Percentiles rank a stretch among this genome's conserved stretches.
phyloP scores from a whole-genome alignment of 2,888 invertebrate species.

The Actias luna region DNA sequence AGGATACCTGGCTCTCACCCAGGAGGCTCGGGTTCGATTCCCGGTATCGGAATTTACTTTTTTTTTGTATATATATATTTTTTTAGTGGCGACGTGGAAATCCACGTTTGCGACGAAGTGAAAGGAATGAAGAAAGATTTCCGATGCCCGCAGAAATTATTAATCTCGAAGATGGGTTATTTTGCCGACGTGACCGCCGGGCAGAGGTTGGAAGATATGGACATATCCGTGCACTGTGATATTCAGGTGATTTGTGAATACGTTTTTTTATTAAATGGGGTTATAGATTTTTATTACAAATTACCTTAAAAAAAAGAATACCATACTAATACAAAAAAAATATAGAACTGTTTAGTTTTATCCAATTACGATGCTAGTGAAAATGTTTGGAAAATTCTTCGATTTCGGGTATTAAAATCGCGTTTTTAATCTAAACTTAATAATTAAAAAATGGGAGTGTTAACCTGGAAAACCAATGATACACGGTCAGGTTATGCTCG shows the following conservation, averaged over 20 bases:
- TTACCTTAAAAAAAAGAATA: too few relatives aligned
- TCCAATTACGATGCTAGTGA: too few relatives aligned
- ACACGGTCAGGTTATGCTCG: too few relatives aligned
- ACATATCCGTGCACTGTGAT: conserved; percentile 98
- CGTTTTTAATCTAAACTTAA: too few relatives aligned
- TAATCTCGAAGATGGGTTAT: conserved; percentile 96
- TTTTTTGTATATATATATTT: conserved; percentile 19
- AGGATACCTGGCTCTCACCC: conserved; percentile 88
- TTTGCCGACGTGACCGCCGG: conserved; percentile 94
- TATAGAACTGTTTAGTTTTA: too few relatives aligned
- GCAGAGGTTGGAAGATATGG: conserved; percentile 93
- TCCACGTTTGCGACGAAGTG: conserved; percentile 97
- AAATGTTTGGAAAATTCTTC: too few relatives aligned
- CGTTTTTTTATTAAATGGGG: not conserved
- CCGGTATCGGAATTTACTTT: conserved; percentile 77
- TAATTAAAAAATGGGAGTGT: too few relatives aligned
- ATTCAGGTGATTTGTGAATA: conserved; percentile 84
- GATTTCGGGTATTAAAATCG: too few relatives aligned
- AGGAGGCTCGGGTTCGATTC: conserved; percentile 84
- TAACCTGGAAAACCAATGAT: too few relatives aligned
- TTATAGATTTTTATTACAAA: too few relatives aligned
- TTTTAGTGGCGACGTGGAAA: conserved; percentile 90
- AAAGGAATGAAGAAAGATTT: conserved; percentile 95
- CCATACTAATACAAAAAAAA: too few relatives aligned
- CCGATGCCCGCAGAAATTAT: conserved; percentile 91